A percentile compares a stretch with the other conserved stretches of the same genome.
Evolutionary conservation across 1,140 invertebrate species (phyloP).

Genomic region (Drosophila pruinosa): DNA sequence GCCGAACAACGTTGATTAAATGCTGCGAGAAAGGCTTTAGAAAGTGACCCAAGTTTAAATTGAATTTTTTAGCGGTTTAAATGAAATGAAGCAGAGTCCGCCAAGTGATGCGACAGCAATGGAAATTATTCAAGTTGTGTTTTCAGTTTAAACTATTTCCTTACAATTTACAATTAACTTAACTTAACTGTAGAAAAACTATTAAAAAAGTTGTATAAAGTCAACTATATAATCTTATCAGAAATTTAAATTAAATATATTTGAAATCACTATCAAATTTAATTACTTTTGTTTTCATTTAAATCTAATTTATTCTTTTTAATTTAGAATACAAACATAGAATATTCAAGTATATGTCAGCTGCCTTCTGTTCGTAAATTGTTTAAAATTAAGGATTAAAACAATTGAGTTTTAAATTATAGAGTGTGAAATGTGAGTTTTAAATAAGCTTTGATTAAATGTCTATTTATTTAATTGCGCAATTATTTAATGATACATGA

Average conservation of each 20-base stretch:
- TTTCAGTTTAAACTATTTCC: no score
- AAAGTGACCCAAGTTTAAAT: conserved; percentile 12
- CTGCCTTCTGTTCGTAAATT: no score
- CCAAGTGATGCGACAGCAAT: background rate
- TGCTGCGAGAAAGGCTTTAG: conserved; percentile 6
- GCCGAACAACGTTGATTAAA: conserved; percentile 31
- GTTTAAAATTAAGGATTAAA: background rate
- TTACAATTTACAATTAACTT: no score
- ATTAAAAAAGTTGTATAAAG: no score
- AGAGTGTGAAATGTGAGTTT: background rate
- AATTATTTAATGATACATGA: conserved; percentile 19
- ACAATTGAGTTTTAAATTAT: background rate
- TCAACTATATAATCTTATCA: no score
- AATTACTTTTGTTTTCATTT: no score
- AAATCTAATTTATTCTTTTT: no score
- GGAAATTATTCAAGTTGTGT: background rate
- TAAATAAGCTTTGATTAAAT: conserved; percentile 17
- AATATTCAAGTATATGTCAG: no score
- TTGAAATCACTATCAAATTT: no score
- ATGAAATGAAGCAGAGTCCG: background rate
- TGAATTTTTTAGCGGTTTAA: background rate
- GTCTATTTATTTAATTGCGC: conserved; percentile 17
- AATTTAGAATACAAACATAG: no score
- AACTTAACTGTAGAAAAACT: no score
- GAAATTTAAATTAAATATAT: no score